Percentiles rank a stretch among this genome's conserved stretches.
Evolutionary conservation across 2,797 vertebrate genomes (phyloP).

Genomic region (Acrossocheilus fasciatus): DNA sequence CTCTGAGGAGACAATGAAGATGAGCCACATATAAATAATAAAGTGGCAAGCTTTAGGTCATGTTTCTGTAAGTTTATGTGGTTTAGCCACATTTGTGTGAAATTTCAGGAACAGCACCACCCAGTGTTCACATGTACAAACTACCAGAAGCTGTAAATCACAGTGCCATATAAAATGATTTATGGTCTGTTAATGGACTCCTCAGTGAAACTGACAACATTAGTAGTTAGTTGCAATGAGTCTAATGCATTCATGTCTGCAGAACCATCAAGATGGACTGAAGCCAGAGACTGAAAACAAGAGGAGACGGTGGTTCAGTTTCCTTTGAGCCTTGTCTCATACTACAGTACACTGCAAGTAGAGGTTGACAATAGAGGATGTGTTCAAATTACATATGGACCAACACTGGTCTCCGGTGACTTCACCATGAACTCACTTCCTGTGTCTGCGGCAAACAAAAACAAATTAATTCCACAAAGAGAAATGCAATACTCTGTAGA

Average conservation of each 20-base stretch:
- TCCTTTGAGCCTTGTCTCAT: neutral
- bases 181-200: conserved; percentile 1
- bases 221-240: neutral
- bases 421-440: conserved; percentile 14
- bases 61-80: neutral
- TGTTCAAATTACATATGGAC: conserved; percentile 46
- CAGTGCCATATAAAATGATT: neutral
- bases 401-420: conserved; percentile 24
- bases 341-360: conserved; percentile 8
- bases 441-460: conserved; percentile 50
- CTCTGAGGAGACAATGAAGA: conserved; percentile 74
- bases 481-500: conserved; percentile 58
- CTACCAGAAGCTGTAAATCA: conserved; percentile 15
- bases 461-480: conserved; percentile 9
- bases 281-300: conserved; percentile 22
- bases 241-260: conserved; percentile 18
- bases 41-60: neutral
- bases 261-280: conserved; percentile 6
- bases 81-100: neutral
- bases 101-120: conserved; percentile 19
- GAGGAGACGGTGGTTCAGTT: neutral
- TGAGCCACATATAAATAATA: conserved; percentile 15
- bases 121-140: conserved; percentile 25
- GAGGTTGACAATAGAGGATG: conserved; percentile 26
- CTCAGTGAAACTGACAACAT: neutral